Evolutionary conservation across 2,113 vertebrate genomes (phyloP), one percentile per base, ranked within the genome.

Genomic region (Sula dactylatra): DNA sequence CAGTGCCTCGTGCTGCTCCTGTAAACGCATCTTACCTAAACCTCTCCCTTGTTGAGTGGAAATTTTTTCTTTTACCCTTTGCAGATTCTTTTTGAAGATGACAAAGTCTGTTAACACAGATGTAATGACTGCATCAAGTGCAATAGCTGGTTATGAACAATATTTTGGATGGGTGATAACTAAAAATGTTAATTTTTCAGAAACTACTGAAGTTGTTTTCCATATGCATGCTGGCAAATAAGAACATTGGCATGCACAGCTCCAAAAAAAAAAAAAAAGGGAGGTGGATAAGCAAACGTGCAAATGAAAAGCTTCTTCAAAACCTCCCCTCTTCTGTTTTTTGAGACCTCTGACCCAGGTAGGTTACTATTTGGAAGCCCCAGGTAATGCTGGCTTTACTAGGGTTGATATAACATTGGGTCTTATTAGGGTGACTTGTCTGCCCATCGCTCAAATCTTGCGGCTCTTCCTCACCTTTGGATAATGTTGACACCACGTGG

Each of bases 1-100:
- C 40, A 1, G 0, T 1, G 2, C 54, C n/a, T 69, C 4, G 1
- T 31, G 29, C 42, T 38, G 4, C 47, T 70, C 32, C 50, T 18
- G 6, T 42, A 47, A 13, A 42, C 13, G 19, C 19, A 25, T 14
- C 66, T 67, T 50, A 15, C n/a, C 20, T 36, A 76, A 69, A 72
- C 25, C 25, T 70, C 54, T 36, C 10, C 31, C 31, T 44, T 15
- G 13, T 19, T 65, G 18, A 26, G 4, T 15, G 34, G 42, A 44
- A 50, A 15, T 1, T 31, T 29, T 56, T 70, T 70, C 27, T 49
- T 92, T 66, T 17, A 71, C 44, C 13, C 49, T 92, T 22, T 54
- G 24, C n/a, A 64, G 14, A 31, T 40, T 62, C 8, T 82, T 92
- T 71, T 58, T 52, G 79, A 82, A 93, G 34, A 38, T 52, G 36